These are phyloP conservation scores for Hipparchia semele DNA, from an alignment of 2,888 invertebrate genomes.

Conservation along the genomic window DNA sequence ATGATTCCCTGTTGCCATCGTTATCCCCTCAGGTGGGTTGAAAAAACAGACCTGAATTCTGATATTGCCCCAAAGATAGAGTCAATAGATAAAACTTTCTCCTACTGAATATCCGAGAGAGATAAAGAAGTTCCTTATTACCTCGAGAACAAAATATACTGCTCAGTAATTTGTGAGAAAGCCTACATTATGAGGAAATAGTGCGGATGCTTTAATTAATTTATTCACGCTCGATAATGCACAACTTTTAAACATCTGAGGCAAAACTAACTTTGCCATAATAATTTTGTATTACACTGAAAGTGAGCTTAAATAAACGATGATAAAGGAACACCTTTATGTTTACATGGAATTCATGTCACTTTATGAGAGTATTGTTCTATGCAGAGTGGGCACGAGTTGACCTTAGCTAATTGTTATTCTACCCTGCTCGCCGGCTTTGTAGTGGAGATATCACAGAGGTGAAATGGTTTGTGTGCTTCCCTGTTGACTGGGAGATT, in stretches of 20 bases:
- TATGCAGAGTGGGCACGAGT: slow-evolving; percentile 1
- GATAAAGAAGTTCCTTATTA: not conserved
- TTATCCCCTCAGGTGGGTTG: slow-evolving; percentile 28
- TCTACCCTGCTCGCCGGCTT: not conserved
- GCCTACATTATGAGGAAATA: not conserved
- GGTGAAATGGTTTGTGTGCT: slow-evolving; percentile 8
- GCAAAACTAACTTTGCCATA: not conserved
- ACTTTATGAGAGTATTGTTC: not conserved
- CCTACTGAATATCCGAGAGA: not conserved
- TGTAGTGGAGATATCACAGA: slow-evolving; percentile 4
- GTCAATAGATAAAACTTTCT: slow-evolving; percentile 7
- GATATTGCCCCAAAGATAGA: slow-evolving; percentile 16
- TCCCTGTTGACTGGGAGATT: slow-evolving; percentile 10
- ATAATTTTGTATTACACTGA: not conserved
- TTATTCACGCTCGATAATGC: not conserved
- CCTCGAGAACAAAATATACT: not conserved
- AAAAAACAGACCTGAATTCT: slow-evolving; percentile 19
- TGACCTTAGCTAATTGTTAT: slow-evolving; percentile 11
- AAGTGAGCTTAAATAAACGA: not conserved
- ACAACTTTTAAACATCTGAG: not conserved
- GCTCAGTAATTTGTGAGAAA: not conserved
- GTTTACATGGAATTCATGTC: not conserved
- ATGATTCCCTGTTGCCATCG: slow-evolving; percentile 18
- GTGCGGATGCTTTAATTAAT: not conserved
- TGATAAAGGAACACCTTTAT: not conserved